Evolutionary conservation across 2,797 vertebrate genomes (phyloP).

Genomic region (Pseudochaenichthys georgianus): DNA sequence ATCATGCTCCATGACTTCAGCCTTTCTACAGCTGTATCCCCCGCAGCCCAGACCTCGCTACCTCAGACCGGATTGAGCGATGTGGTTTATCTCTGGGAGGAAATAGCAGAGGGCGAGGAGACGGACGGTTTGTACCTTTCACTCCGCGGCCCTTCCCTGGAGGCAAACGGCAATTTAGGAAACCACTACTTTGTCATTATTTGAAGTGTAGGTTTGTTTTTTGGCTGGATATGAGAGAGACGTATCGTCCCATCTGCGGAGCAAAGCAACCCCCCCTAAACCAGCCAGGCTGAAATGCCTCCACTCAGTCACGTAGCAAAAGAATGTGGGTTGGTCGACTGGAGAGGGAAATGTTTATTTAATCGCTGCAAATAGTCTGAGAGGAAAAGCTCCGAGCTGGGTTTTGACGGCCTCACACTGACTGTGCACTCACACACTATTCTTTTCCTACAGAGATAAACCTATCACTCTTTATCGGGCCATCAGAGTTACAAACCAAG

Average conservation of each 20-base stretch:
- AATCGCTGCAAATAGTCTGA: slow-evolving; percentile 44
- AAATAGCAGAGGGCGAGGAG: slow-evolving; percentile 46
- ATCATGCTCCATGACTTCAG: slow-evolving; percentile 55
- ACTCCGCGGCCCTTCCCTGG: slow-evolving; percentile 50
- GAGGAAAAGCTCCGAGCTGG: slow-evolving; percentile 1
- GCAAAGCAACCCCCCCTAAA: slow-evolving; percentile 24
- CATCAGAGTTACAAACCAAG: neutral
- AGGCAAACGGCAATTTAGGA: slow-evolving; percentile 61
- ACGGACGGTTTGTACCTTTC: slow-evolving; percentile 61
- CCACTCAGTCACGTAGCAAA: slow-evolving; percentile 65
- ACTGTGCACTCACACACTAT: neutral
- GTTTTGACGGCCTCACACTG: slow-evolving; percentile 13
- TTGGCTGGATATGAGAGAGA: slow-evolving; percentile 51
- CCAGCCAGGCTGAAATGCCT: slow-evolving; percentile 34
- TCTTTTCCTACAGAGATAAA: neutral
- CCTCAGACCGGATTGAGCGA: slow-evolving; percentile 48
- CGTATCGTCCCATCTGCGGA: slow-evolving; percentile 55
- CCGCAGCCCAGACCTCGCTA: slow-evolving; percentile 20
- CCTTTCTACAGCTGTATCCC: slow-evolving; percentile 23
- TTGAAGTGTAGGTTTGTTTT: slow-evolving; percentile 52
- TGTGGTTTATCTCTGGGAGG: slow-evolving; percentile 63
- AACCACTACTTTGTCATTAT: slow-evolving; percentile 67
- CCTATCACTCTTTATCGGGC: neutral
- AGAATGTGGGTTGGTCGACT: slow-evolving; percentile 64
- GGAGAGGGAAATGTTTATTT: slow-evolving; percentile 57